phyloP scores from a whole-genome alignment of 2,113 vertebrate genomes.

The Chiloscyllium plagiosum region DNA sequence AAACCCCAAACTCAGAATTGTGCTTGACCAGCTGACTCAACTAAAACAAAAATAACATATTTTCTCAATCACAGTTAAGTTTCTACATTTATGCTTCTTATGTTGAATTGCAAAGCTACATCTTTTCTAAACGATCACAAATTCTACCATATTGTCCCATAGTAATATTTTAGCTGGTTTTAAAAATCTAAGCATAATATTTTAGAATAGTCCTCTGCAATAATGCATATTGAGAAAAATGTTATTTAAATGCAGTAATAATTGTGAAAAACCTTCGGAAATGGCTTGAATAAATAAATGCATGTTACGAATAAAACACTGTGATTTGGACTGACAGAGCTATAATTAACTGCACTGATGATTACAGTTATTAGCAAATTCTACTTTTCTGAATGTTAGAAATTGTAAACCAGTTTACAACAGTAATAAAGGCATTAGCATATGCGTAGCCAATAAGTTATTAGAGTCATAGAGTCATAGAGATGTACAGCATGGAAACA shows the following conservation, averaged over 20 bases:
- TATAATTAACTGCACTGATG: neutral
- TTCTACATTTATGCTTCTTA: neutral
- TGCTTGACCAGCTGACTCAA: neutral
- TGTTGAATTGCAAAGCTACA: neutral
- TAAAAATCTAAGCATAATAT: neutral
- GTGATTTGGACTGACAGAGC: neutral
- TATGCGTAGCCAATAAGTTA: neutral
- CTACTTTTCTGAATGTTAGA: neutral
- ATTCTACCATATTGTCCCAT: neutral
- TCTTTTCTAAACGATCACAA: neutral
- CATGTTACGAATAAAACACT: constrained; percentile 1
- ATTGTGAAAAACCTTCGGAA: neutral
- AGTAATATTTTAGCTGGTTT: neutral
- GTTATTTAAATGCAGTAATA: neutral
- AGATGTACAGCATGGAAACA: too few species aligned
- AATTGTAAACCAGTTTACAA: constrained; percentile 13
- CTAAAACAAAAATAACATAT: neutral
- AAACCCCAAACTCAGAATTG: neutral
- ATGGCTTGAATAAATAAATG: constrained; percentile 6
- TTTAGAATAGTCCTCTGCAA: neutral
- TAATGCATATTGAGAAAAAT: neutral
- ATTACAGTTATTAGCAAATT: constrained; percentile 26
- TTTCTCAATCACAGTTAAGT: neutral
- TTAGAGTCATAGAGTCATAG: too few species aligned
- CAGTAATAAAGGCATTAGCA: neutral